Conservation (phyloP, 2,888 invertebrate genomes). For the Rhingia rostrata region DNA sequence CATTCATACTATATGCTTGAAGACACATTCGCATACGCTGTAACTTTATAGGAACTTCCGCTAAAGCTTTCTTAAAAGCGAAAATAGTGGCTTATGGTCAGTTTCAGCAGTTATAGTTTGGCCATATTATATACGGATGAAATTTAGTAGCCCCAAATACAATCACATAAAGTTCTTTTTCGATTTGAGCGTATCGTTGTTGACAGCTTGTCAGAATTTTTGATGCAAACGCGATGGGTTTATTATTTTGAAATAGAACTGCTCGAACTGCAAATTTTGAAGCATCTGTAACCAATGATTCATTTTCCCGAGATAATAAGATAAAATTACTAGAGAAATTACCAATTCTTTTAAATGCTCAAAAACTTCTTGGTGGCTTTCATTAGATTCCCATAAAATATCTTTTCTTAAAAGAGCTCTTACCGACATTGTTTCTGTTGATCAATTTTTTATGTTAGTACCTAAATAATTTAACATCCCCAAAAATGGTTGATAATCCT, state of each 20-base stretch:
- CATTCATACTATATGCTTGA: no score
- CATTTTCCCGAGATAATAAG: no score
- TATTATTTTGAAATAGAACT: slow-evolving; percentile 38
- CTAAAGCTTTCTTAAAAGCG: no score
- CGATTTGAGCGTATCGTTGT: slow-evolving; percentile 63
- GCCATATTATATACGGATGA: slow-evolving; percentile 73
- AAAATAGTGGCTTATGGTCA: slow-evolving; percentile 56
- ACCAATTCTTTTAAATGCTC: no score
- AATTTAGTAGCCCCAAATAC: slow-evolving; percentile 77
- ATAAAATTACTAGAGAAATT: no score
- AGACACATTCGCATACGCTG: no score
- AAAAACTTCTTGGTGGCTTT: no score
- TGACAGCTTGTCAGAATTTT: slow-evolving; percentile 39
- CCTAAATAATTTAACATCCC: slow-evolving; percentile 10
- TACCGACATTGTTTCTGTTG: no score
- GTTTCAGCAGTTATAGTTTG: slow-evolving; percentile 35
- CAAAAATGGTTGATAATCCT: neutral
- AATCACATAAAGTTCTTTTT: slow-evolving; percentile 78
- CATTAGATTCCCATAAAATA: no score
- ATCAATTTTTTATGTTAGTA: no score
- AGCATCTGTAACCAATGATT: slow-evolving; percentile 60
- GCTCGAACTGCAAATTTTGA: slow-evolving; percentile 59
- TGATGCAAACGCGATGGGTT: slow-evolving; percentile 55
- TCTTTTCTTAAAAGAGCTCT: no score
- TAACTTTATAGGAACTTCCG: no score